Evolutionary conservation across 2,797 vertebrate species (phyloP).

Genomic region (Mareca strepera): DNA sequence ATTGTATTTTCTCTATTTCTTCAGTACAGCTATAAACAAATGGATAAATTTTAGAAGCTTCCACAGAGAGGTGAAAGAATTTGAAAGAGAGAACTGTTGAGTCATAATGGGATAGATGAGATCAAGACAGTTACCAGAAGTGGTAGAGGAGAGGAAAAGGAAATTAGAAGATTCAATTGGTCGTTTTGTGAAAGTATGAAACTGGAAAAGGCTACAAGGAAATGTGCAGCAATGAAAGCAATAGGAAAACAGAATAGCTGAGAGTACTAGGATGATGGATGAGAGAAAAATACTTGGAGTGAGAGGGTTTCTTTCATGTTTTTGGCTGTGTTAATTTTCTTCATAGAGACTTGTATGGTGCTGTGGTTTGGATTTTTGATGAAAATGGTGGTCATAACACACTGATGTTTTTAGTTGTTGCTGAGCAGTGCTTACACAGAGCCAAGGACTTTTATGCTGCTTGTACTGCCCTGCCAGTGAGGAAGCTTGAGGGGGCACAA

Average conservation of each 20-base stretch:
- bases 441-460: too few relatives aligned
- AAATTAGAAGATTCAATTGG: background rate
- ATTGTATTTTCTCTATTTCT: background rate
- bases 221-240: background rate
- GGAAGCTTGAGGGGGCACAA: too few relatives aligned
- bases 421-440: too few relatives aligned
- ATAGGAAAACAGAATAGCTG: background rate
- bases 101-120: background rate
- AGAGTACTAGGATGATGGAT: background rate
- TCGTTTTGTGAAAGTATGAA: background rate
- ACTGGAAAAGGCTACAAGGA: background rate
- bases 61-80: background rate
- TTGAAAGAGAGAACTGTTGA: background rate
- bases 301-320: background rate
- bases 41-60: background rate
- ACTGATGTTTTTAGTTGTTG: too few relatives aligned
- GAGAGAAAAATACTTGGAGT: background rate
- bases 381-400: too few relatives aligned
- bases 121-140: background rate
- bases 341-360: too few relatives aligned
- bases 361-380: too few relatives aligned
- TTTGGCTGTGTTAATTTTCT: too few relatives aligned
- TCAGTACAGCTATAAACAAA: background rate
- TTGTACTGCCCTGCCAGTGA: too few relatives aligned
- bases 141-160: accelerated